These are phyloP conservation scores for Colius striatus DNA, from an alignment of 2,113 vertebrate species.

Conservation along the genomic window DNA sequence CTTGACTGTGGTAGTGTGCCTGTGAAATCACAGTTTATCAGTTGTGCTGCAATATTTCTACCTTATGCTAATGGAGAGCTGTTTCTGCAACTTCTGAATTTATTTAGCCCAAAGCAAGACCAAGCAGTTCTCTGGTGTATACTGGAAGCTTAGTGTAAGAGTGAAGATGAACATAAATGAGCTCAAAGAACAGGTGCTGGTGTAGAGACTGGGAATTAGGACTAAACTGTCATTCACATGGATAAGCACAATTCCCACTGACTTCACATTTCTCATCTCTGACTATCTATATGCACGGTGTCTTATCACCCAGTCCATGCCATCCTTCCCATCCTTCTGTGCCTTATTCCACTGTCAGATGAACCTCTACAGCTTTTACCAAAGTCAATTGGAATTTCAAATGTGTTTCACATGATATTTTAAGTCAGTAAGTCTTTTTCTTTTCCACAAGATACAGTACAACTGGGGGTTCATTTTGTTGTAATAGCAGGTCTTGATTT, in stretches of 20 bases:
- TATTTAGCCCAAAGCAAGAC: not conserved
- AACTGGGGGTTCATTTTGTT: not conserved
- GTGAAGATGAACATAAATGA: not conserved
- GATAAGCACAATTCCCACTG: not conserved
- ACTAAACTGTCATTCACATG: not conserved
- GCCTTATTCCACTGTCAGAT: not conserved
- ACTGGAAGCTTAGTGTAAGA: not conserved
- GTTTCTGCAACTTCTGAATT: not conserved
- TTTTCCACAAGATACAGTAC: not conserved
- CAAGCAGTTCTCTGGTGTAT: not conserved
- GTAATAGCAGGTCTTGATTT: not conserved
- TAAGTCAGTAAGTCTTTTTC: not conserved
- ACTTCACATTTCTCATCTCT: not conserved
- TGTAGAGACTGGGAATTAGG: not conserved
- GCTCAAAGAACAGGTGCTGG: not conserved
- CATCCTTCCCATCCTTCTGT: not conserved
- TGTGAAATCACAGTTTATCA: not conserved
- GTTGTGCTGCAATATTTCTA: not conserved
- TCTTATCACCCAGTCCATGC: not conserved
- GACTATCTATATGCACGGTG: not conserved
- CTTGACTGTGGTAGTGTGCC: fast-evolving
- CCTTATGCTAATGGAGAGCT: not conserved
- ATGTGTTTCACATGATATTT: not conserved
- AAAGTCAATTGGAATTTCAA: not conserved
- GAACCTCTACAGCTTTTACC: not conserved